Conservation (phyloP, 1,140 invertebrate species). For the Hyles euphorbiae region DNA sequence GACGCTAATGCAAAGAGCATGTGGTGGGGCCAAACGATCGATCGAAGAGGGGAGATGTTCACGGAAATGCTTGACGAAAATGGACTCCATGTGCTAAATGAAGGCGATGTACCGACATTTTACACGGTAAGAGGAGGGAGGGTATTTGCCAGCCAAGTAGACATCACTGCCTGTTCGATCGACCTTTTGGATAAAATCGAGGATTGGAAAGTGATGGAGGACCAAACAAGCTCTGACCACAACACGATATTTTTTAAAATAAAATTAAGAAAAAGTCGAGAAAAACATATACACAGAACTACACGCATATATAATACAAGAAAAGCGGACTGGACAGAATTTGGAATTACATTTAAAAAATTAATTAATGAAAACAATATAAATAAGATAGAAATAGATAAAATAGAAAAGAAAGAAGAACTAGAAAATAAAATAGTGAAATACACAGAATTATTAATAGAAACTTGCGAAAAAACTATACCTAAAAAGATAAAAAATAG, state of each 20-base stretch:
- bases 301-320: no score
- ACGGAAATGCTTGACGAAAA: neutral
- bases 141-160: conserved; percentile 6
- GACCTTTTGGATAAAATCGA: no score
- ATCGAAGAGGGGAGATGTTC: conserved; percentile 16
- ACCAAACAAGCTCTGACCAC: no score
- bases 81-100: conserved; percentile 13
- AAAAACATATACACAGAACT: no score
- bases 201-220: no score
- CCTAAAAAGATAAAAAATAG: neutral
- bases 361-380: no score
- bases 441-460: neutral
- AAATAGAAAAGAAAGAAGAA: neutral
- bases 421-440: neutral
- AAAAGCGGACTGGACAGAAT: no score
- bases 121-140: conserved; percentile 10
- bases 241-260: no score
- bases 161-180: conserved; percentile 1
- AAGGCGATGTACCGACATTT: conserved; percentile 17
- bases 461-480: neutral
- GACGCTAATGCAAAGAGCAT: conserved; percentile 18
- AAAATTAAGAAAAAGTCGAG: no score
- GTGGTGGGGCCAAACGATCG: conserved; percentile 14
- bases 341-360: no score
- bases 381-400: neutral